Percentiles rank a stretch among this genome's conserved stretches.
Conservation (phyloP, 2,113 vertebrate genomes). For the Mustela nigripes region DNA sequence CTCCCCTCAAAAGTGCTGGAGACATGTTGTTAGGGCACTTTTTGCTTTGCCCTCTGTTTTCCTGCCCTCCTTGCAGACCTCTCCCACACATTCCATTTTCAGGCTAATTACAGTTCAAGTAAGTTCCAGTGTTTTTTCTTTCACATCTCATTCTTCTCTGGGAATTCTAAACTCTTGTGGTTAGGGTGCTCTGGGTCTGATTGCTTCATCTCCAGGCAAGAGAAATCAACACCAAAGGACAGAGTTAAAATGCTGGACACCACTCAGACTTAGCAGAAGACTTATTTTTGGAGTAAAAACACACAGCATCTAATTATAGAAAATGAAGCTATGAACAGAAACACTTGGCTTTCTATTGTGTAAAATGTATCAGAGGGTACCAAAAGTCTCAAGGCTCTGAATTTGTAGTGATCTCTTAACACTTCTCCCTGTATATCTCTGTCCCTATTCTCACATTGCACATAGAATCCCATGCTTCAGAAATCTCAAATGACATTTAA, state of each 20-base stretch:
- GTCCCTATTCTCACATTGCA: not conserved
- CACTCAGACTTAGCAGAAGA: not conserved
- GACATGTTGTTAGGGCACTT: not conserved
- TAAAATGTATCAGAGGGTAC: not conserved
- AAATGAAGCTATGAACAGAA: not conserved
- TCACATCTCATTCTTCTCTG: slow-evolving; percentile 43
- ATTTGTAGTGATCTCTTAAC: not conserved
- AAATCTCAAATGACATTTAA: not conserved
- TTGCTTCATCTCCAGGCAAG: slow-evolving; percentile 53
- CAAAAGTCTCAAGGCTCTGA: not conserved
- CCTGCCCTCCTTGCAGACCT: slow-evolving; percentile 3
- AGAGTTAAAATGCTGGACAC: not conserved
- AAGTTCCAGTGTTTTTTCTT: slow-evolving; percentile 30
- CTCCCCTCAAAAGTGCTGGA: not conserved
- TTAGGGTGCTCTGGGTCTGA: not conserved
- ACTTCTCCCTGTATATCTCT: not conserved
- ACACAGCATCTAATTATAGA: not conserved
- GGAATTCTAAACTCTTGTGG: slow-evolving; percentile 53
- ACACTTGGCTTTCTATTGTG: not conserved
- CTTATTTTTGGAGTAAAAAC: slow-evolving; percentile 7
- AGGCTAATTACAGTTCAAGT: slow-evolving; percentile 57
- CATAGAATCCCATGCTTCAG: not conserved
- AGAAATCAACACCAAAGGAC: slow-evolving; percentile 35
- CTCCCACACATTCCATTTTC: slow-evolving; percentile 65
- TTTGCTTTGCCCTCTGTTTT: not conserved